These are phyloP conservation scores for Augochlora pura DNA, from an alignment of 1,140 invertebrate genomes.

Conservation along the genomic window DNA sequence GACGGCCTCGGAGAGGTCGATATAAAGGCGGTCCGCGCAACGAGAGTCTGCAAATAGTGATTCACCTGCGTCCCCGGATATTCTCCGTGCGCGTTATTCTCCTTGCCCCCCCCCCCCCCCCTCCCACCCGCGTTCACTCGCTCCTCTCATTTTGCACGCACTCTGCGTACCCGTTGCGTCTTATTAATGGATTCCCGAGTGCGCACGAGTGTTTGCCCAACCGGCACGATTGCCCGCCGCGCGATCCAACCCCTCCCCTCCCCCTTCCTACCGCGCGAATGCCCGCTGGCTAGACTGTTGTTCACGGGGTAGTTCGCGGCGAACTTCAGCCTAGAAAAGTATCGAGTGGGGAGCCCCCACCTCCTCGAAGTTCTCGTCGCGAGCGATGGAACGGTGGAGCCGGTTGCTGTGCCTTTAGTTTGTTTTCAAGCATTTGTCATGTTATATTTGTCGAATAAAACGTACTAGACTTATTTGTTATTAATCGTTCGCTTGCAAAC, in stretches of 20 bases:
- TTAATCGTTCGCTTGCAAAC: too few species aligned
- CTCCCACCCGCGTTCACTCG: too few species aligned
- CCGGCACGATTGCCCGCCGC: background rate
- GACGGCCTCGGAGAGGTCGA: too few species aligned
- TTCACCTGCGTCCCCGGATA: background rate
- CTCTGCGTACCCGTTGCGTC: background rate
- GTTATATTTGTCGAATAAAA: too few species aligned
- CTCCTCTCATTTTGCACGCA: background rate
- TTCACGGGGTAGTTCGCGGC: background rate
- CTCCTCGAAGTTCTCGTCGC: too few species aligned
- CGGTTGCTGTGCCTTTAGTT: too few species aligned
- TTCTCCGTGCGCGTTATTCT: background rate
- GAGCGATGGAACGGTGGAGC: too few species aligned
- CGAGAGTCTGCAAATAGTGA: constrained; percentile 3
- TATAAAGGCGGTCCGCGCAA: background rate
- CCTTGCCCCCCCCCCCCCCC: too few species aligned
- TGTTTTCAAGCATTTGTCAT: too few species aligned
- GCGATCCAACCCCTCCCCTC: background rate
- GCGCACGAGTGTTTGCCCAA: constrained; percentile 17
- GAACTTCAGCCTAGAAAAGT: background rate
- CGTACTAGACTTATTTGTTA: too few species aligned
- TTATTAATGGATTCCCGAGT: constrained; percentile 30
- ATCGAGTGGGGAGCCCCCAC: background rate
- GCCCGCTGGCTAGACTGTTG: background rate
- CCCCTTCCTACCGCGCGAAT: background rate